Evolutionary conservation across 1,140 invertebrate genomes (phyloP), one percentile per base, ranked within the genome.

Genomic region (Aradophagus sp.): DNA sequence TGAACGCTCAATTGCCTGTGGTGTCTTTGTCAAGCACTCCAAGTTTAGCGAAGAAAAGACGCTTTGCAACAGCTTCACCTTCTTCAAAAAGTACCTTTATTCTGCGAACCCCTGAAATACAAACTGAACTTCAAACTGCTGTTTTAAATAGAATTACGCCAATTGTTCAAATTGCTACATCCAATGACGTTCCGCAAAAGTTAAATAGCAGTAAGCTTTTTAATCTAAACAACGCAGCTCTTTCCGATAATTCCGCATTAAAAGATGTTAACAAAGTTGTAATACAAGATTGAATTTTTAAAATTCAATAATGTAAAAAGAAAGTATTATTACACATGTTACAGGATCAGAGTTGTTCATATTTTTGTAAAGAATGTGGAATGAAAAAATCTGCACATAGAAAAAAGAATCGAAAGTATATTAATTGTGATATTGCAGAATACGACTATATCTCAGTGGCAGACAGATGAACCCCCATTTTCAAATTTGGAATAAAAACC

Each of bases 61-160:
- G 61, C 16, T 16, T 73, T 26, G 38, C 26, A 12, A 34, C 38
- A 3, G 11, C 44, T 19, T 34, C 36, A 14, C 81, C 77, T 29
- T 8, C 41, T 7, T 2, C 32, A 14, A 59, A 59, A 45, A 77
- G 74, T 58, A 56, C 76, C 0, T 45, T 78, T 5, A 79, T 84
- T 27, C 73, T 84, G 8, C 80, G 80, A 0, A 84, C 80, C 58
- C 19, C 56, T 7, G 19, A 75, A 15, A 32, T 61, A 2, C 35
- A 36, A 6, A 26, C 10, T 1, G 19, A 44, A 42, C 58, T 67
- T 20, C 50, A 74, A 15, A 42, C 39, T 10, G 29, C 10, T 15
- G 0, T 16, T 7, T n/a, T 27, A 5, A 47, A 65, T 6, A 39
- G 47, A 47, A 34, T 65, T 8, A 45, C 2, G 14, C 35, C 61